Base-by-base conservation (phyloP, 2,888 invertebrate species). In the Caenorhabditis wallacei region DNA sequence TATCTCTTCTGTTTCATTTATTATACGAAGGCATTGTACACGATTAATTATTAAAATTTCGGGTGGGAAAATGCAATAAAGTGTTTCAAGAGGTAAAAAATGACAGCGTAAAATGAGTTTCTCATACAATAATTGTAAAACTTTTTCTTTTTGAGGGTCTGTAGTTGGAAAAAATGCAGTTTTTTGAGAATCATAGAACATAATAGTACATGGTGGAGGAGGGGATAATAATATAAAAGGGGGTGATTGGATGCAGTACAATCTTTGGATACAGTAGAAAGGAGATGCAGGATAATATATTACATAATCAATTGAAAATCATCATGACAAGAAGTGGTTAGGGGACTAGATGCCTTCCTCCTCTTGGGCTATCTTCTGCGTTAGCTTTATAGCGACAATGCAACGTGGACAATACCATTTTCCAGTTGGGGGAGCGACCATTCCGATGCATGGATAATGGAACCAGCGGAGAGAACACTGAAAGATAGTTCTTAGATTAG, bases 381-480 rank as follows among this genome's bases (percentile, higher is more conserved):
- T 48, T 4, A 48, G 18, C 46, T 48, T 18, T 48, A 2, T 18
- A 3, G n/a, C 13, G 46, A 48, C 46, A n/a, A 5, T 3, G 18
- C 46, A 48, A n/a, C 46, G 46, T 18, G 46, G 46, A 48, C 46
- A 48, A 18, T 48, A 48, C 46, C 98, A 99, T 93, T 98, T 98
- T 72, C 98, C 98, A 93, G 97, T 97, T 0, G 98, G 98, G 54
- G 98, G 96, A 74, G 96, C 96, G 0, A 96, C 96, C 88, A 99
- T 96, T 64, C 96, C 96, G 61, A 99, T 98, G 93, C 98, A 99
- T 5, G 96, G 96, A 93, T 98, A 98, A 93, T 99, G 98, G 93
- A 98, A 99, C 98, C 98, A 99, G 93, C 98, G 98, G 92, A 96
- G 96, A 0, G 97, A 96, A 93, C 98, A 99, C 96, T 96, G 94